Percentiles rank a stretch among this genome's conserved stretches.
phyloP scores from a whole-genome alignment of 2,113 vertebrate species.

The Glaucomys volans region DNA sequence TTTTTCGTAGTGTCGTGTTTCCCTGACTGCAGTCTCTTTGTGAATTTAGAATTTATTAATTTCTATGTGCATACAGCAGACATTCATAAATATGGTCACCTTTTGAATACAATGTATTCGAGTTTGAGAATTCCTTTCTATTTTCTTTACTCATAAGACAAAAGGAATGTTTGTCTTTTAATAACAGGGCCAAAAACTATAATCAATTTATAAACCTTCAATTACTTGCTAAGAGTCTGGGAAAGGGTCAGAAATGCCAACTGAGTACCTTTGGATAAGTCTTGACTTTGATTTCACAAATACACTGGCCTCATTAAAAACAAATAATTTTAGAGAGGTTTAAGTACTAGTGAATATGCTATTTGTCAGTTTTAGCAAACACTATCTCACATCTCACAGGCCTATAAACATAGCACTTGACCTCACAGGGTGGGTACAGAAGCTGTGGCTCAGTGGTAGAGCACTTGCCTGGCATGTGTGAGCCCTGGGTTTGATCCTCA shows the following conservation, averaged over 20 bases:
- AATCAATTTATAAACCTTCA: conserved; percentile 29
- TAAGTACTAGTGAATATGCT: neutral
- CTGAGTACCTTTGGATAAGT: neutral
- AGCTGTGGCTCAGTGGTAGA: neutral
- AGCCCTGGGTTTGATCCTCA: too few relatives aligned
- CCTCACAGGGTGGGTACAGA: accelerated
- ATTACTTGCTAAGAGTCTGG: neutral
- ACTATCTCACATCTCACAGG: neutral
- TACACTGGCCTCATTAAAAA: neutral
- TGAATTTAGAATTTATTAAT: neutral
- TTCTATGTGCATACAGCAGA: too few relatives aligned
- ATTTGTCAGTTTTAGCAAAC: neutral
- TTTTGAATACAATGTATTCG: neutral
- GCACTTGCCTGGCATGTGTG: too few relatives aligned
- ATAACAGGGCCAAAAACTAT: neutral
- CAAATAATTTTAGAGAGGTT: neutral
- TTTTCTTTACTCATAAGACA: neutral
- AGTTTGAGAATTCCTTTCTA: neutral
- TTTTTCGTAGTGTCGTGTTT: neutral
- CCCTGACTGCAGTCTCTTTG: neutral
- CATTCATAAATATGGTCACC: neutral
- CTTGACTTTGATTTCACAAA: conserved; percentile 25
- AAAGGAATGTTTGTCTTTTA: neutral
- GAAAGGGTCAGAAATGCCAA: neutral
- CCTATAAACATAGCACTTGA: accelerated